phyloP scores from a whole-genome alignment of 2,888 invertebrate species.

The Amaurobius ferox region DNA sequence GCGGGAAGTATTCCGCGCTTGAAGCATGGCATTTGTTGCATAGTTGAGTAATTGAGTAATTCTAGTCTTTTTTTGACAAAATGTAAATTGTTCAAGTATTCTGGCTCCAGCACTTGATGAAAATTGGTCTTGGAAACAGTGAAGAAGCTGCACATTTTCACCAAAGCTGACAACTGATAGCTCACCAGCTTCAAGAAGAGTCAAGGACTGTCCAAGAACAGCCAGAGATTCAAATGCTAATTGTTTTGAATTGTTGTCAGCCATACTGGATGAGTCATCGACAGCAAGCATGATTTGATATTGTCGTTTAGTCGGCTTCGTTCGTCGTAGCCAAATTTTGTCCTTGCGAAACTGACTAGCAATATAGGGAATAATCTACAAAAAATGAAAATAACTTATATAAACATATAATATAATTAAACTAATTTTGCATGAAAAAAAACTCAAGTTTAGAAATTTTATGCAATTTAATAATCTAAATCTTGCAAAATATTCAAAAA shows the following conservation, averaged over 20 bases:
- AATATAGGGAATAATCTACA: slow-evolving; percentile 94
- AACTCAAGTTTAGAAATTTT: too few species aligned
- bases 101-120: slow-evolving; percentile 88
- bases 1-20: slow-evolving; percentile 24
- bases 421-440: too few species aligned
- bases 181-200: slow-evolving; percentile 94
- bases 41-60: slow-evolving; percentile 89
- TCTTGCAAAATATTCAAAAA: too few species aligned
- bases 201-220: slow-evolving; percentile 90
- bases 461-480: too few species aligned
- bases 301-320: slow-evolving; percentile 95
- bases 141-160: slow-evolving; percentile 88
- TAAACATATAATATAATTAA: too few species aligned
- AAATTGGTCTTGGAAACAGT: slow-evolving; percentile 90
- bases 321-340: slow-evolving; percentile 97
- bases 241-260: slow-evolving; percentile 81
- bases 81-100: slow-evolving; percentile 77
- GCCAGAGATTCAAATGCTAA: slow-evolving; percentile 96
- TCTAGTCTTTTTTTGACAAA: slow-evolving; percentile 79
- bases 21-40: slow-evolving; percentile 82
- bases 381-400: not conserved
- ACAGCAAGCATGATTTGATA: slow-evolving; percentile 97
- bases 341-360: slow-evolving; percentile 99
- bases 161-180: slow-evolving; percentile 95
- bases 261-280: slow-evolving; percentile 90